Percentiles rank a stretch among this genome's conserved stretches.
These are phyloP conservation scores for Halisarca cf. caerulea DNA, from an alignment of 37 sponge, comb jelly and placozoan genomes.

Conservation along the genomic window DNA sequence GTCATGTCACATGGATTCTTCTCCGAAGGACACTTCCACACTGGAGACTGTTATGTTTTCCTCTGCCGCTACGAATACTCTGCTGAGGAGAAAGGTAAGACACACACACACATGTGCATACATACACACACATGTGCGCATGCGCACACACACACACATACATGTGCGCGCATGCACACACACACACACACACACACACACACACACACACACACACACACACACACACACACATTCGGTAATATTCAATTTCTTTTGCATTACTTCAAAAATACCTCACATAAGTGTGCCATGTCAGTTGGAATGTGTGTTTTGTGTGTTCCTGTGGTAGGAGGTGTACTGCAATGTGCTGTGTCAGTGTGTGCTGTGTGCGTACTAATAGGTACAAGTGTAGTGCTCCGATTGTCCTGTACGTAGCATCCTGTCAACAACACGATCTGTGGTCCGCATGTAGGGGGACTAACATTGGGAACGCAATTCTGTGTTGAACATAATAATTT, in stretches of 20 bases:
- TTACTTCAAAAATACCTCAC: neutral
- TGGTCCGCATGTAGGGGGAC: no score
- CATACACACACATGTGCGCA: neutral
- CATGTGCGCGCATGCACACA: neutral
- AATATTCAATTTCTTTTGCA: neutral
- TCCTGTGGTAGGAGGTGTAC: neutral
- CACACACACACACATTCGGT: no score
- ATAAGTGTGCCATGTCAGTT: neutral
- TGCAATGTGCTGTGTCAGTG: slow-evolving; percentile 41
- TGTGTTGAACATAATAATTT: no score
- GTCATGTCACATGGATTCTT: neutral
- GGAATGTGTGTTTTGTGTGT: neutral
- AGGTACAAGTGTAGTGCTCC: no score
- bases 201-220: no score
- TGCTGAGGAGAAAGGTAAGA: slow-evolving; percentile 39
- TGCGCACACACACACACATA: neutral
- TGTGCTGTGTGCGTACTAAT: no score
- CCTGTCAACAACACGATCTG: no score
- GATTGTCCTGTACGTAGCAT: no score
- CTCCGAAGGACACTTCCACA: slow-evolving; percentile 88
- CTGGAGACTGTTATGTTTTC: slow-evolving; percentile 91
- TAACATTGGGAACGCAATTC: no score
- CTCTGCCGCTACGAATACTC: slow-evolving; percentile 78
- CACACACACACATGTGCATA: neutral
- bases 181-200: no score